Evolutionary conservation across 2,113 vertebrate genomes (phyloP), one percentile per base, ranked within the genome.

Genomic region (Agelaius tricolor): DNA sequence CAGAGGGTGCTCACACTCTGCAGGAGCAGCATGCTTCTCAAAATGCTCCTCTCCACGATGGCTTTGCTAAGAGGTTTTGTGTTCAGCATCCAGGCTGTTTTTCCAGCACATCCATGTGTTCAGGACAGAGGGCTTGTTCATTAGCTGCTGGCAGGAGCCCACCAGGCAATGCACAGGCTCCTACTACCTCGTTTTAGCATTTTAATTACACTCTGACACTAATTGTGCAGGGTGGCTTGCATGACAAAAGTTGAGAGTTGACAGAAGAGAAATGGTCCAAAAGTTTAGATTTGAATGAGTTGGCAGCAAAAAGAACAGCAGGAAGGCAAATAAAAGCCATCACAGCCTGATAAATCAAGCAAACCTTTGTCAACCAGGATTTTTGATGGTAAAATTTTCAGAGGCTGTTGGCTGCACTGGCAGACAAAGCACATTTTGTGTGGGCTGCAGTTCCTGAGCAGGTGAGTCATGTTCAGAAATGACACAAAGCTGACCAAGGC

Each of bases 231-330:
- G n/a, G 54, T 78, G 44, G 22, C 54, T 24, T 14, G 31, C 27
- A 20, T n/a, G 76, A 57, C 33, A 72, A 30, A 74, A 71, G 39
- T 81, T 86, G 63, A 80, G 49, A 52, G 54, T 0, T 78, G 57
- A 75, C 69, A 57, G 84, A 77, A 83, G 37, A 92, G 15, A 89
- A 91, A 67, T 4, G 15, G 13, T 82, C 44, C 52, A 87, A 61
- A 93, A 81, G 43, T 94, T 92, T 37, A 39, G 61, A 24, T 89
- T 43, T 43, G 68, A 81, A 84, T 30, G 59, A 94, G 27, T 3
- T 93, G 87, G 66, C 82, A 93, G 54, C 46, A 49, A 87, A 72
- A 87, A 61, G 39, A 89, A 37, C 77, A 95, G 49, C 82, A 82
- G 82, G 71, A 54, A 87, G 79, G 73, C 68, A 43, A 86, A 41